Percentiles rank a stretch among this genome's conserved stretches.
Conservation (phyloP, 2,797 vertebrate species). For the Myripristis murdjan region DNA sequence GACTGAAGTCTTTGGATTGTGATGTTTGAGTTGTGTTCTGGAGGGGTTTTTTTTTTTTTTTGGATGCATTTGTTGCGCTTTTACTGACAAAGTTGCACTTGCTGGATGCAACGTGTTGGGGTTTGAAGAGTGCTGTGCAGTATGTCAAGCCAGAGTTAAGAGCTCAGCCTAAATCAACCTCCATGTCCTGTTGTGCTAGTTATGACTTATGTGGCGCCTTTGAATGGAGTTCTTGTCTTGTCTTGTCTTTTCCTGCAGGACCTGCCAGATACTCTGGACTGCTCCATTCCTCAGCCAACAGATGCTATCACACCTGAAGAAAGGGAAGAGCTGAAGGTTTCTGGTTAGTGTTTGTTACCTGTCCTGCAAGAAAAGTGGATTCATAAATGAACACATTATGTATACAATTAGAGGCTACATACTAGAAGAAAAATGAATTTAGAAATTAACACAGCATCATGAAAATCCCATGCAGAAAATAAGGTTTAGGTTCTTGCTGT, state of each 20-base stretch:
- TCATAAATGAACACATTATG: background rate
- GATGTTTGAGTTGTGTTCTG: background rate
- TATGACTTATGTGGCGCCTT: background rate
- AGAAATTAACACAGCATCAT: no score
- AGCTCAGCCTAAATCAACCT: background rate
- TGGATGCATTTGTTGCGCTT: background rate
- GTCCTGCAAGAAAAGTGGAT: background rate
- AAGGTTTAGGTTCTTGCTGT: background rate
- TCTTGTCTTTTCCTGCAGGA: conserved; percentile 72
- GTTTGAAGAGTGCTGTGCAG: background rate
- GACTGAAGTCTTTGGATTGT: conserved; percentile 10
- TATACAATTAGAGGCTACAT: no score
- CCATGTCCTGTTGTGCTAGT: background rate
- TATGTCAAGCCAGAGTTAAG: background rate
- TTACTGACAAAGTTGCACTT: background rate
- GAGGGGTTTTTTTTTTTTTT: no score
- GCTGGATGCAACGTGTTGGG: background rate
- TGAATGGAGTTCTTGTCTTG: background rate
- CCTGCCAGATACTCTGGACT: conserved; percentile 88
- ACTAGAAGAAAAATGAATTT: no score
- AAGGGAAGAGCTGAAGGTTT: conserved; percentile 96
- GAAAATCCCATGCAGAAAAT: no score
- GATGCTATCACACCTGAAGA: conserved; percentile 96
- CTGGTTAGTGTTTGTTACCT: conserved; percentile 84
- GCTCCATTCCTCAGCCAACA: conserved; percentile 88